These are phyloP conservation scores for Apotomis turbidana DNA, from an alignment of 2,888 invertebrate species.

Conservation along the genomic window DNA sequence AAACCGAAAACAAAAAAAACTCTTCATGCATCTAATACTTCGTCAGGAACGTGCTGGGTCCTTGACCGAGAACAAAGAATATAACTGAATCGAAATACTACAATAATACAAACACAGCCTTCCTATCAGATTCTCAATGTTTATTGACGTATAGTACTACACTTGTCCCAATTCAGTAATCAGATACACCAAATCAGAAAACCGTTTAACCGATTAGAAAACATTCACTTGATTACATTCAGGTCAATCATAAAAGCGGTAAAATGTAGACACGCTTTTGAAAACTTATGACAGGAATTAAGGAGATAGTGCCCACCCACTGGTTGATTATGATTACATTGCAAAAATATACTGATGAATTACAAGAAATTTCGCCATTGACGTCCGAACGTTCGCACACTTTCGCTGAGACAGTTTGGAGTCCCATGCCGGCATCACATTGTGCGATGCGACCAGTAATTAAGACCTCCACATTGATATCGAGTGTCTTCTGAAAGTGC, in stretches of 20 bases:
- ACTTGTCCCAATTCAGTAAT: slow-evolving; percentile 27
- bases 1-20: too few relatives aligned
- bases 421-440: slow-evolving; percentile 58
- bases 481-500: slow-evolving; percentile 25
- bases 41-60: background rate
- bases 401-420: slow-evolving; percentile 80
- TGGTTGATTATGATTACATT: slow-evolving; percentile 62
- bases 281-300: slow-evolving; percentile 56
- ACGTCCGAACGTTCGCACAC: slow-evolving; percentile 66
- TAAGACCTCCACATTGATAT: slow-evolving; percentile 50
- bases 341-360: slow-evolving; percentile 66
- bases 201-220: slow-evolving; percentile 34
- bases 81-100: background rate
- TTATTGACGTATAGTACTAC: background rate
- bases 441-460: slow-evolving; percentile 51
- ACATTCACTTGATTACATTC: slow-evolving; percentile 18
- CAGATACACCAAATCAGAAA: slow-evolving; percentile 24
- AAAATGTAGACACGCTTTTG: slow-evolving; percentile 15
- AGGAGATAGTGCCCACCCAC: slow-evolving; percentile 67
- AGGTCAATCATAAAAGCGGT: slow-evolving; percentile 22
- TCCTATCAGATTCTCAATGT: slow-evolving; percentile 3
- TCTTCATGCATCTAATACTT: background rate
- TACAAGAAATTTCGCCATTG: slow-evolving; percentile 74
- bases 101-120: background rate
- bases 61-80: background rate